phyloP scores from a whole-genome alignment of 1,140 invertebrate species.

The Arion vulgaris region DNA sequence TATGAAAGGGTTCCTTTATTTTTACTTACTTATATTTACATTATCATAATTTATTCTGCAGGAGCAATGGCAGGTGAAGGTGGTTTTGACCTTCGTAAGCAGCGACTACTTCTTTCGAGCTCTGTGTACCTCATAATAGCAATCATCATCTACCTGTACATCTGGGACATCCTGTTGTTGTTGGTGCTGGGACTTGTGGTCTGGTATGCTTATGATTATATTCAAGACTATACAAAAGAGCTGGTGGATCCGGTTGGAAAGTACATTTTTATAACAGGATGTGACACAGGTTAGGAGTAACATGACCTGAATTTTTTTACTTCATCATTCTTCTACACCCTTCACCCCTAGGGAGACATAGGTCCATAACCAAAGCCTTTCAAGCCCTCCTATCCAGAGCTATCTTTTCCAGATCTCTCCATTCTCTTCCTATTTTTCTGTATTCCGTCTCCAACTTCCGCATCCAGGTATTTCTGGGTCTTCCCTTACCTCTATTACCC shows the following conservation, averaged over 20 bases:
- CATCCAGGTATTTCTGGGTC: too few relatives aligned
- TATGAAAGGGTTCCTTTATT: too few relatives aligned
- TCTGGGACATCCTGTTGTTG: conserved; percentile 6
- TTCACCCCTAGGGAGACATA: too few relatives aligned
- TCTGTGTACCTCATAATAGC: background rate
- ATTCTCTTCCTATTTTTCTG: too few relatives aligned
- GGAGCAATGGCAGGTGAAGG: background rate
- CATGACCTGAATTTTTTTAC: too few relatives aligned
- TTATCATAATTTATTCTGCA: background rate
- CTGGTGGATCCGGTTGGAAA: conserved; percentile 19
- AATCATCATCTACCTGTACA: conserved; percentile 26
- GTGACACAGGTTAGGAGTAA: conserved; percentile 19
- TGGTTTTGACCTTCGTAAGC: conserved; percentile 4
- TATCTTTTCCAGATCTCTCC: too few relatives aligned
- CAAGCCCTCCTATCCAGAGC: too few relatives aligned
- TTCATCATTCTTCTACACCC: too few relatives aligned
- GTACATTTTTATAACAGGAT: conserved; percentile 36
- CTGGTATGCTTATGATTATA: conserved; percentile 19
- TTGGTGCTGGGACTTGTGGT: background rate
- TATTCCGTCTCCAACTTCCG: too few relatives aligned
- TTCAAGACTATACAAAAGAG: conserved; percentile 24
- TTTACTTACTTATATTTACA: too few relatives aligned
- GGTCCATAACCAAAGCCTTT: too few relatives aligned
- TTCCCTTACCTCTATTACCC: too few relatives aligned
- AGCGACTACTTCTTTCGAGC: background rate